Evolutionary conservation across 1,140 invertebrate genomes (phyloP).

Genomic region (Drosophila repleta): DNA sequence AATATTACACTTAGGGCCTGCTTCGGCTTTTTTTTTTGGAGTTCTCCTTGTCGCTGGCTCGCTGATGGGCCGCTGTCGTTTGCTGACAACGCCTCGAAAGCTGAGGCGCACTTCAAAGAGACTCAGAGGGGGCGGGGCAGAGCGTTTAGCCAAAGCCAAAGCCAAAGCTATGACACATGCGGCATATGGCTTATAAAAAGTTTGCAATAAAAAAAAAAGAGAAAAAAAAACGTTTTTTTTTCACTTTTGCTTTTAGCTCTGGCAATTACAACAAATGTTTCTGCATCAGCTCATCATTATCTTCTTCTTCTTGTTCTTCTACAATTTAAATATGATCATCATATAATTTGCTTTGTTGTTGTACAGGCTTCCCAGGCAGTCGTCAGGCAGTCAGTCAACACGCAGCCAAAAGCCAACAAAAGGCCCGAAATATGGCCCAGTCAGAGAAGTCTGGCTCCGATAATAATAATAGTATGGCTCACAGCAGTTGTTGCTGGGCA

Average conservation of each 20-base stretch:
- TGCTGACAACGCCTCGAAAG: constrained; percentile 41
- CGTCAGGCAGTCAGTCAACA: constrained; percentile 22
- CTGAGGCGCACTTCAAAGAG: constrained; percentile 9
- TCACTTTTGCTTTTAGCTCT: constrained; percentile 28
- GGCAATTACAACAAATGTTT: constrained; percentile 48
- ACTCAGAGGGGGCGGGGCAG: not conserved
- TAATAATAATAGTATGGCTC: no score
- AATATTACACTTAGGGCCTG: not conserved
- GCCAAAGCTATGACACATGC: constrained; percentile 43
- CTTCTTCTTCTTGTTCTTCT: not conserved
- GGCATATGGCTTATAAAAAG: constrained; percentile 54
- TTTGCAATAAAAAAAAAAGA: no score
- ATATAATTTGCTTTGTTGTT: no score
- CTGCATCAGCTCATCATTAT: not conserved
- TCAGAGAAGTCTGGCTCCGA: no score
- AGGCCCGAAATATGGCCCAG: not conserved
- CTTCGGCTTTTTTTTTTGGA: not conserved
- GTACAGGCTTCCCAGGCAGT: no score
- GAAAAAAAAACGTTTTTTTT: constrained; percentile 39
- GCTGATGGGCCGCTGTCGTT: constrained; percentile 13
- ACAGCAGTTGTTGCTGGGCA: constrained; percentile 33
- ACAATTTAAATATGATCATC: constrained; percentile 9
- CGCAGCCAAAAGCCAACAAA: constrained; percentile 17
- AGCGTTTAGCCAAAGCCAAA: not conserved
- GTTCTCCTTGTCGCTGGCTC: not conserved